These are phyloP conservation scores for Suricata suricatta DNA, from an alignment of 2,113 vertebrate genomes.

Conservation along the genomic window DNA sequence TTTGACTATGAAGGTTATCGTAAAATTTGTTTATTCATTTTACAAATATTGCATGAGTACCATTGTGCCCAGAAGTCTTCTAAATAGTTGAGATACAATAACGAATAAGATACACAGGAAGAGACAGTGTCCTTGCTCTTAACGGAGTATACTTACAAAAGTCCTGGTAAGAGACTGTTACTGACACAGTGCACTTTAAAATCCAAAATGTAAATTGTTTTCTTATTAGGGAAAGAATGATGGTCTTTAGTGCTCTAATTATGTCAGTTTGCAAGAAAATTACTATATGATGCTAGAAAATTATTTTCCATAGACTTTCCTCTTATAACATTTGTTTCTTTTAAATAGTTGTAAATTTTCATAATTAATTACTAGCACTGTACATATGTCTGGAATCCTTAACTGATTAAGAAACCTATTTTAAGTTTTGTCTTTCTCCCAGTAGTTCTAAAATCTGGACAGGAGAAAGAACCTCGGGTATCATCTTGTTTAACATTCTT, in stretches of 20 bases:
- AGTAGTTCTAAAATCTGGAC: slow-evolving; percentile 28
- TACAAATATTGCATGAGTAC: neutral
- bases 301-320: neutral
- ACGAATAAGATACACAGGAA: neutral
- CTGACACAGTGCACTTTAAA: neutral
- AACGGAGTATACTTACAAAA: neutral
- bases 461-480: neutral
- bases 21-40: neutral
- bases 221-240: neutral
- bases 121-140: neutral
- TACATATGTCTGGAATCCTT: neutral
- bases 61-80: neutral
- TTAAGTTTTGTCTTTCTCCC: neutral
- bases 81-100: neutral
- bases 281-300: neutral
- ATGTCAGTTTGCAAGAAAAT: slow-evolving; percentile 7
- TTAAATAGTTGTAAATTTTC: slow-evolving; percentile 36
- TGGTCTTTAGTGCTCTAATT: neutral
- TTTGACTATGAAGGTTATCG: neutral
- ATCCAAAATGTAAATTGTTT: neutral
- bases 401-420: neutral
- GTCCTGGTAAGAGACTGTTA: neutral
- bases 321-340: neutral
- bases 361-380: neutral
- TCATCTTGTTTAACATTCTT: slow-evolving; percentile 5